A percentile compares a stretch with the other conserved stretches of the same genome.
Evolutionary conservation across 2,797 vertebrate genomes (phyloP).

Genomic region (Sebastes itinus): DNA sequence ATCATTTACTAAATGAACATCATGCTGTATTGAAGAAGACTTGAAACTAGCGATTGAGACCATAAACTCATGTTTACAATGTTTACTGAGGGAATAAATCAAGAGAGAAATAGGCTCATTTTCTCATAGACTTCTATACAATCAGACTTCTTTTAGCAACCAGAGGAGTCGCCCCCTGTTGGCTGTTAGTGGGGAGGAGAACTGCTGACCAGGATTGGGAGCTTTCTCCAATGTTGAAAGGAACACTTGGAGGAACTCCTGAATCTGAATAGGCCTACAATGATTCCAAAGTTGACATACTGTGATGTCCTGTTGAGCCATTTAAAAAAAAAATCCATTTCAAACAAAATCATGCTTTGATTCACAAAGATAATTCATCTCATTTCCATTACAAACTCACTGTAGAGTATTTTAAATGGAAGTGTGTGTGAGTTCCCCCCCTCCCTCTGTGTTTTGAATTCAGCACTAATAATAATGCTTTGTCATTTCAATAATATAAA

Average conservation of each 20-base stretch:
- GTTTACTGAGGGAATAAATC: no score
- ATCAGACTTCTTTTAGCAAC: no score
- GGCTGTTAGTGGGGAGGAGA: neutral
- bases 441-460: neutral
- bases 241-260: neutral
- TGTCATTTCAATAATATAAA: neutral
- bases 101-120: no score
- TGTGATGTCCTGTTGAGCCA: neutral
- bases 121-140: no score
- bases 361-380: neutral
- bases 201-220: neutral
- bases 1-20: no score
- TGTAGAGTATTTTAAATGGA: neutral
- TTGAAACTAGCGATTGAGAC: no score
- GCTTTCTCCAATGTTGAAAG: neutral
- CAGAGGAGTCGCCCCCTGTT: neutral
- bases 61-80: no score
- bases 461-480: neutral
- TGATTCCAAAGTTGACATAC: neutral
- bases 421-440: neutral
- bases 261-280: neutral
- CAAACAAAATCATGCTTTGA: neutral
- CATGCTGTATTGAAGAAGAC: no score
- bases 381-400: neutral
- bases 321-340: neutral